These are phyloP conservation scores for Macropis europaea DNA, from an alignment of 2,888 invertebrate species.

Conservation along the genomic window DNA sequence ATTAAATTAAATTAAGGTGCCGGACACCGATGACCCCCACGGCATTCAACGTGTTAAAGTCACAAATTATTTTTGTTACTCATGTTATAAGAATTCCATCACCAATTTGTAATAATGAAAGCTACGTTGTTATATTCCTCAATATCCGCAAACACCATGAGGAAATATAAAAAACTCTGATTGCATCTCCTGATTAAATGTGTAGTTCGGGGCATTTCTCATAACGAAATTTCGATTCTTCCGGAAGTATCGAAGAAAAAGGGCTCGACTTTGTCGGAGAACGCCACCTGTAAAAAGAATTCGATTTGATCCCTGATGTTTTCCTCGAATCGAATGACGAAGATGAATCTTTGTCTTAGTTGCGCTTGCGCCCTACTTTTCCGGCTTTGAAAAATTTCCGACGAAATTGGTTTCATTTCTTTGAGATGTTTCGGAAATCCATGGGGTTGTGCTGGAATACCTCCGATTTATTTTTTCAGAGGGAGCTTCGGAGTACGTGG, in stretches of 20 bases:
- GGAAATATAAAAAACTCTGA: conserved; percentile 41
- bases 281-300: conserved; percentile 27
- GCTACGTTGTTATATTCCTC: too few species aligned
- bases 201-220: conserved; percentile 43
- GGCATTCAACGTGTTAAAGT: too few species aligned
- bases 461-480: too few species aligned
- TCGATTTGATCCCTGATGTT: conserved; percentile 18
- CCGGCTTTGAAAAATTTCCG: neutral
- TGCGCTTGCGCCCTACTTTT: neutral
- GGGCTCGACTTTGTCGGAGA: conserved; percentile 7
- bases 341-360: conserved; percentile 1
- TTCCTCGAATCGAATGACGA: conserved; percentile 20
- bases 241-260: conserved; percentile 6
- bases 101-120: too few species aligned
- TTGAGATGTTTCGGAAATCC: neutral
- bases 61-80: too few species aligned
- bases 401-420: conserved; percentile 8
- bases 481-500: too few species aligned
- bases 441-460: neutral
- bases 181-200: conserved; percentile 17
- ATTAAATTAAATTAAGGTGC: too few species aligned
- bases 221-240: conserved; percentile 59
- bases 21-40: too few species aligned
- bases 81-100: too few species aligned
- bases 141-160: too few species aligned